Base-by-base conservation (phyloP, 2,113 vertebrate genomes). In the Tragelaphus imberbis region DNA sequence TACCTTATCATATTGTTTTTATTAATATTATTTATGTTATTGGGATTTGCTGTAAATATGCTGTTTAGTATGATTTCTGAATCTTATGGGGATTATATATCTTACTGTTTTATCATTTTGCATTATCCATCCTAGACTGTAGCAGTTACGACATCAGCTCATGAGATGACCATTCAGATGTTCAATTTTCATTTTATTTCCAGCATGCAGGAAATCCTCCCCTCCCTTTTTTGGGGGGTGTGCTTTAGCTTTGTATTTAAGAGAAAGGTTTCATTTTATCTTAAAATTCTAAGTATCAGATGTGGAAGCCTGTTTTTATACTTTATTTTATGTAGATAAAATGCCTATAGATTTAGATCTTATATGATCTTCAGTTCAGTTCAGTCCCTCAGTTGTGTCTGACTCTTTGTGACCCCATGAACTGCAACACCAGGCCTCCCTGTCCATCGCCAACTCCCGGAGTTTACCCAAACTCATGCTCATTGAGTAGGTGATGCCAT, bases 171-270 rank as follows among this genome's bases (percentile, higher is more conserved):
- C 33, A 15, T 44, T 90, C 13, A 77, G 3, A 5, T 81, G 17
- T 82, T 84, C n/a, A 49, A 21, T 16, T 80, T 9, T 90, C 33
- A 88, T 88, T 71, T 96, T 68, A 71, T 80, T 75, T 17, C 15
- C 5, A 85, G 16, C 6, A 86, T 21, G 28, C 36, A 59, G 8
- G 25, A 12, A 93, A 71, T 40, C 21, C 5, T 21, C 11, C 19
- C 58, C 1, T 1, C 1, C 6, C 1, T 23, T 23, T 51, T 63
- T 80, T 63, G 16, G 15, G 2, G n/a, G 0, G 68, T 0, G n/a
- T 4, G 25, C 68, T 65, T 89, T 13, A n/a, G 12, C 16, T 94
- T 8, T 68, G 9, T n/a, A n/a, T 91, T 82, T 80, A 53, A 97
- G 87, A 80, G 1, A 25, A 94, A 94, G 25, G 2, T 75, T 97